Evolutionary conservation across 2,113 vertebrate genomes (phyloP), one percentile per base, ranked within the genome.

Genomic region (Varanus komodoensis): DNA sequence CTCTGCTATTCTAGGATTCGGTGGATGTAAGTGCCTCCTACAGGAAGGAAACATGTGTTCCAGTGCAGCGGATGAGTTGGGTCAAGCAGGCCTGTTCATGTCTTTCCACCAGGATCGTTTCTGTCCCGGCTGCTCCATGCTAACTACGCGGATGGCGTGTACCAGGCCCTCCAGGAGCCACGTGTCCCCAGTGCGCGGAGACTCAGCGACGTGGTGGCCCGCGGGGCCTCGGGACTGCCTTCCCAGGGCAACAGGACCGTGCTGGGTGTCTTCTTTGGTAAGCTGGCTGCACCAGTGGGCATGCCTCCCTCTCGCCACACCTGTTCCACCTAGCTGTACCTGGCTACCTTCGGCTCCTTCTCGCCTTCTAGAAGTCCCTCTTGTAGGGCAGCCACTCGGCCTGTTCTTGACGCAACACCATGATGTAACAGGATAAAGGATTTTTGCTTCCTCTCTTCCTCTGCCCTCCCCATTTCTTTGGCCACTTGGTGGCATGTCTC

Each of bases 231-330:
- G 0, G 98, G 98, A 25, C 87, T 94, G 75, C 93, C 97, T 1
- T 99, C 99, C 0, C 1, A 0, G 3, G 95, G 91, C 68, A 99
- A 99, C 96, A 97, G 91, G 19, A 99, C 99, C 0, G 98, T 99
- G 67, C 97, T 99, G 48, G 98, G 98, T 0, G 95, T 99, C 91
- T 98, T 98, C 95, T 99, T 99, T 0, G 99, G 99, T 99, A 94
- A 98, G 21, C 48, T 32, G 0, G 0, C 0, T n/a, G 34, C 75
- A 17, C 17, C n/a, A n/a, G 6, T 15, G 44, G 19, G 34, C 8
- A 8, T 25, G 6, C 3, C 3, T 1, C 8, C 78, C 52, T 19
- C 50, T 14, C 2, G 17, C 50, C 27, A 32, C 29, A 57, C 27
- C 27, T 14, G 15, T 81, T 25, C 61, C 8, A 15, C 9, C 21